phyloP scores from a whole-genome alignment of 2,797 vertebrate genomes.

The Pangasius mekongensis region DNA sequence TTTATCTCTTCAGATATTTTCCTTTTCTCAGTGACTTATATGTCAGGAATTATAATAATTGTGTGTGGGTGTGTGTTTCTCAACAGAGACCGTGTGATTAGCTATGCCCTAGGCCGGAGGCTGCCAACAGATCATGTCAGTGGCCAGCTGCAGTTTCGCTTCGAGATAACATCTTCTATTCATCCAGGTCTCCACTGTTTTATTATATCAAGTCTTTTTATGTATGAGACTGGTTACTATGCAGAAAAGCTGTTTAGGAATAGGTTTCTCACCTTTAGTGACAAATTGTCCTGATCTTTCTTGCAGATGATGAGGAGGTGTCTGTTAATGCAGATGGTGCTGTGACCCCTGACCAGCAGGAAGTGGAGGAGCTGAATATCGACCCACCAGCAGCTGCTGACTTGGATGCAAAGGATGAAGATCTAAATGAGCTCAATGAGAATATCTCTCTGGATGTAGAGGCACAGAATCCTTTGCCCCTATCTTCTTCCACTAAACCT shows the following conservation, averaged over 20 bases:
- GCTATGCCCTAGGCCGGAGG: constrained; percentile 90
- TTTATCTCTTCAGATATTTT: neutral
- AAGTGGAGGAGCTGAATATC: constrained; percentile 67
- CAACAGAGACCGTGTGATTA: constrained; percentile 90
- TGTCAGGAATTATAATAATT: neutral
- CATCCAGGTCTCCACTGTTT: constrained; percentile 84
- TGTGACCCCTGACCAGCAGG: constrained; percentile 67
- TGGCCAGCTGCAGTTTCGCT: constrained; percentile 95
- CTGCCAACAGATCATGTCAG: constrained; percentile 96
- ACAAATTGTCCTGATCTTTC: constrained; percentile 49
- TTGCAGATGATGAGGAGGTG: constrained; percentile 91
- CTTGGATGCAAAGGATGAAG: constrained; percentile 68
- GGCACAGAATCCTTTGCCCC: constrained; percentile 23
- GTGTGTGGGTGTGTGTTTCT: constrained; percentile 58
- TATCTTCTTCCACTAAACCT: constrained; percentile 39
- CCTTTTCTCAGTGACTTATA: neutral
- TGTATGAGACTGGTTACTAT: neutral
- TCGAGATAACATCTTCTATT: constrained; percentile 93
- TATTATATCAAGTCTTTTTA: too few relatives aligned
- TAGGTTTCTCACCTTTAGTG: neutral
- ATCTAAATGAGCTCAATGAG: constrained; percentile 75
- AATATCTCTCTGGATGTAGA: constrained; percentile 58
- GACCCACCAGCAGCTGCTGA: constrained; percentile 66
- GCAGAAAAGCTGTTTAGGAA: neutral
- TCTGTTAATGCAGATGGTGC: constrained; percentile 83